Evolutionary conservation across 2,888 invertebrate genomes (phyloP), one percentile per base, ranked within the genome.

Genomic region (Eremobia ochroleuca): DNA sequence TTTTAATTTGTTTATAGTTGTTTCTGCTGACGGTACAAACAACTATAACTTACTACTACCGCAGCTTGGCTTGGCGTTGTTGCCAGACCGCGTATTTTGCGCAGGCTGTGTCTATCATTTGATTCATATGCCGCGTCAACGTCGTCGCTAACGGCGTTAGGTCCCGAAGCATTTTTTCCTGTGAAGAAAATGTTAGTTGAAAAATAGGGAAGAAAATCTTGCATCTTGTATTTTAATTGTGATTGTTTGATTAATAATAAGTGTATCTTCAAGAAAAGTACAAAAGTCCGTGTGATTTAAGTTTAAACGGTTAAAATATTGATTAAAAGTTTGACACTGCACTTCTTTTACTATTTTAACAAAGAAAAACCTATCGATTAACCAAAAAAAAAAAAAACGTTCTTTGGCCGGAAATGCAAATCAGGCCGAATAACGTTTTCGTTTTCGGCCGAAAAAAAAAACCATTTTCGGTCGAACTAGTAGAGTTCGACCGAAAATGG

Each of bases 61-160:
- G 97, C 90, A 97, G 93, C 91, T 97, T 98, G 46, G 96, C 94
- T 62, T 96, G 96, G 79, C 98, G 96, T 87, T 98, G 98, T 92
- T 99, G 99, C 99, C 99, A 99, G 69, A 98, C 97, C 64, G 97
- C 98, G 96, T 98, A 99, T 92, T 99, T 99, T 82, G 98, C 97
- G 93, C 98, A 98, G 21, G 99, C 99, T 0, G 98, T 98, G 92
- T 98, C 98, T 86, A 99, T 97, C 95, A 99, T 97, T 92, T 98
- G 98, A 94, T 99, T 98, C 92, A 99, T 97, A 94, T 99, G 99
- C 94, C 97, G 98, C 13, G 98, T 98, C 58, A 99, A 95, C 59
- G 98, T 98, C 75, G 98, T 98, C 82, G 98, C 98, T 85, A 98
- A 94, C 0, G 98, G 98, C 1, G 98, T 98, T 59, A 98, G 97